A percentile compares a stretch with the other conserved stretches of the same genome.
Conservation (phyloP, 2,113 vertebrate species). For the Dendropsophus ebraccatus region DNA sequence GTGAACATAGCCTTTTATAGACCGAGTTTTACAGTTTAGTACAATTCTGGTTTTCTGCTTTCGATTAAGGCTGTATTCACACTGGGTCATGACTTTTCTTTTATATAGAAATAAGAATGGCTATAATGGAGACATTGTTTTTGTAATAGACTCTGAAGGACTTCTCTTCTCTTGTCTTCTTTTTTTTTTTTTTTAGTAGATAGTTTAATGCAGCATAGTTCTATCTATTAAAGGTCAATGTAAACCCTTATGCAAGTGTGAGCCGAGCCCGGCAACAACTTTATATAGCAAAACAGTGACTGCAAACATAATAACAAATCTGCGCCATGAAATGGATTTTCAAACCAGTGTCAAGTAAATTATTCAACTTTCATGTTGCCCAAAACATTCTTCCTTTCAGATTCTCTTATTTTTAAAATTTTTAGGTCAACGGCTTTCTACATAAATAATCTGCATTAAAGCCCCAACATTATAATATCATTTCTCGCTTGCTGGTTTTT, state of each 20-base stretch:
- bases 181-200: neutral
- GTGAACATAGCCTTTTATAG: neutral
- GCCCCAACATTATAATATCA: neutral
- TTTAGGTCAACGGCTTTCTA: conserved; percentile 7
- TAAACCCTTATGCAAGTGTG: neutral
- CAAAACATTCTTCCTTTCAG: neutral
- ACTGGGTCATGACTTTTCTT: neutral
- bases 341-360: neutral
- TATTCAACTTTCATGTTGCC: neutral
- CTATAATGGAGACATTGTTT: neutral
- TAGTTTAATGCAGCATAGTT: neutral
- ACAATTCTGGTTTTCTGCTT: neutral
- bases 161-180: neutral
- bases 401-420: neutral
- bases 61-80: neutral
- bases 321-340: neutral
- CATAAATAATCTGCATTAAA: neutral
- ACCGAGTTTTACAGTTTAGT: neutral
- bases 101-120: neutral
- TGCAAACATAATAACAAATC: neutral
- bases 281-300: neutral
- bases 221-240: neutral
- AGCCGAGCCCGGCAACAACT: neutral
- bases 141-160: neutral
- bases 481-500: neutral